Base-by-base conservation (phyloP, 2,888 invertebrate species). In the Lumbricus terrestris region DNA sequence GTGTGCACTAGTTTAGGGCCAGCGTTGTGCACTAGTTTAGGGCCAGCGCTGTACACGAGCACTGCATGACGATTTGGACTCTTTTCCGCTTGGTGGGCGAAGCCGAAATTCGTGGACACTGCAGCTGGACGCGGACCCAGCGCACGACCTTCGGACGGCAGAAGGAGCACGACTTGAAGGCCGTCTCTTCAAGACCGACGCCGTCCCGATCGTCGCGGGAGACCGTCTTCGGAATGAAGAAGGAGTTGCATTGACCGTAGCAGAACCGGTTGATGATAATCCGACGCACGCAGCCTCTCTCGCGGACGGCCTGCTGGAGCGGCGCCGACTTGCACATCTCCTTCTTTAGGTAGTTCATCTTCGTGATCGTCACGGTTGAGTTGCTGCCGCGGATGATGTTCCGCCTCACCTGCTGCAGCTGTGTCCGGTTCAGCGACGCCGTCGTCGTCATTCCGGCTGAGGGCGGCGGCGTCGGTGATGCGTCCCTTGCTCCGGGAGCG, bases 201-300 rank as follows among this genome's bases (percentile, higher is more conserved):
- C 82, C 90, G 34, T 88, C 69, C 0, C 83, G 29, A 20, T 83
- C 82, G 38, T 89, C 89, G 11, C 83, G 82, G 88, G 54, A 54
- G 34, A 90, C 90, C 20, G 40, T 89, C 42, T 96, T 96, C 88
- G 97, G 97, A 92, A 97, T 97, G 95, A 96, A 97, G 94, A 97
- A 97, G 91, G 97, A 97, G 94, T 97, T 97, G 95, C 97, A 97
- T 95, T 97, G 97, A n/a, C 97, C 97, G 94, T 97, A 97, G 94
- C 97, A 97, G 94, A 97, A 97, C 92, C 96, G 96, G 94, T 97
- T 97, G 91, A 96, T 95, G 92, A 97, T 93, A 20, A 96, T 96
- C 91, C 96, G 95, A 15, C 96, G 96, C 91, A 96, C 94, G 94
- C 97, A 97, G n/a, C 97, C 97, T 37, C 96, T 96, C 93, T 97